Percentiles rank a stretch among this genome's conserved stretches.
phyloP scores from a whole-genome alignment of 1,140 invertebrate genomes.

The Ceratoteleas bidentatus region DNA sequence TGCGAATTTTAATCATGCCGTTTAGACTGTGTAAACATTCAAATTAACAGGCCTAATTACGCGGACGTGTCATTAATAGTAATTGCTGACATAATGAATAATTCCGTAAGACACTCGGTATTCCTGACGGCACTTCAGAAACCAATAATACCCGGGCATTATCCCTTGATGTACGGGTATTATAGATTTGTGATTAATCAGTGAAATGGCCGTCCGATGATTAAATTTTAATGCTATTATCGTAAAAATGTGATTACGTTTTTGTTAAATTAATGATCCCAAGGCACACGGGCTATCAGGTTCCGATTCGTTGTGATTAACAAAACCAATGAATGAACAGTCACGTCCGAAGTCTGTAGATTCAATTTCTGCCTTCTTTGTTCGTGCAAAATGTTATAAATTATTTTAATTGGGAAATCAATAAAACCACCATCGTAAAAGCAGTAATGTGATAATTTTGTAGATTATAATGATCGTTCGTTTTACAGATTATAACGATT shows the following conservation, averaged over 20 bases:
- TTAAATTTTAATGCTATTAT: background rate
- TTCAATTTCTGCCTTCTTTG: too few species aligned
- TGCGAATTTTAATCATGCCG: background rate
- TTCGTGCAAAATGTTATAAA: too few species aligned
- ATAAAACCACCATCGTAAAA: too few species aligned
- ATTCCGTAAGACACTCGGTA: conserved; percentile 8
- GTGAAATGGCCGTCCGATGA: background rate
- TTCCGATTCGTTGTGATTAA: too few species aligned
- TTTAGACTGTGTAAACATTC: background rate
- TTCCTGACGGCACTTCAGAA: conserved; percentile 27
- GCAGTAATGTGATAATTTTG: too few species aligned
- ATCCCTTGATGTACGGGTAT: conserved; percentile 9
- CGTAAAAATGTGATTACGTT: background rate
- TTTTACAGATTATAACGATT: too few species aligned
- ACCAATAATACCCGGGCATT: conserved; percentile 20
- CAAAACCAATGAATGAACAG: too few species aligned
- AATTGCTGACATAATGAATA: conserved; percentile 15
- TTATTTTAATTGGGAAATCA: too few species aligned
- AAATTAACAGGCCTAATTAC: background rate
- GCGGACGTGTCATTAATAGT: background rate
- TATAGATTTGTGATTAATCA: conserved; percentile 24
- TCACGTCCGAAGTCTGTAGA: too few species aligned
- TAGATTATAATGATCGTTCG: too few species aligned
- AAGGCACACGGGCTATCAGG: too few species aligned
- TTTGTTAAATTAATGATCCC: background rate